phyloP scores from a whole-genome alignment of 2,113 vertebrate species.

The Accipiter cooperii region DNA sequence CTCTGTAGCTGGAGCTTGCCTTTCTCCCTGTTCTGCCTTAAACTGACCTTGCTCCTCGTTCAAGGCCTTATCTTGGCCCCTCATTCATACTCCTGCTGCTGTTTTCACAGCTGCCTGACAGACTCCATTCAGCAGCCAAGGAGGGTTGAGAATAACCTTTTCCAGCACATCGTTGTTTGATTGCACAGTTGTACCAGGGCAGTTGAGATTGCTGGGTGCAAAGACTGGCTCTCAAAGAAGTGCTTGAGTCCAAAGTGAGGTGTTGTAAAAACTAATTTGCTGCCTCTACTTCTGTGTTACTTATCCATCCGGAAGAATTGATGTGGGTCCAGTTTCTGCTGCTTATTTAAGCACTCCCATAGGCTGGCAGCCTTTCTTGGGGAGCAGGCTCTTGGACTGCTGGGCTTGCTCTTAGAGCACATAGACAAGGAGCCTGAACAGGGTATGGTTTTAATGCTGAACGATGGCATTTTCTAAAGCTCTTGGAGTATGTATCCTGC shows the following conservation, averaged over 20 bases:
- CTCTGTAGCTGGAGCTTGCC: not conserved
- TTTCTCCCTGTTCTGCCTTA: not conserved
- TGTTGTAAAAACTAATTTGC: not conserved
- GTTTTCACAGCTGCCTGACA: not conserved
- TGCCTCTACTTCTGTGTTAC: not conserved
- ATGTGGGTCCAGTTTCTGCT: not conserved
- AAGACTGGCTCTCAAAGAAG: not conserved
- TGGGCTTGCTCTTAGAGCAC: not conserved
- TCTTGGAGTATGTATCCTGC: not conserved
- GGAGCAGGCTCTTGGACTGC: rapidly evolving
- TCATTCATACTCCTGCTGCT: not conserved
- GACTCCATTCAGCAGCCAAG: not conserved
- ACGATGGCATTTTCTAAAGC: not conserved
- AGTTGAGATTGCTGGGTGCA: not conserved
- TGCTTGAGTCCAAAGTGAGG: not conserved
- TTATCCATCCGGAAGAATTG: not conserved
- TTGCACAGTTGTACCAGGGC: not conserved
- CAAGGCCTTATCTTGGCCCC: not conserved
- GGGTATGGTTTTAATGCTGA: not conserved
- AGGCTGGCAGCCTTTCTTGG: not conserved
- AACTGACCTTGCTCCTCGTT: not conserved
- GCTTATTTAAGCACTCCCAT: not conserved
- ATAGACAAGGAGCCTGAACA: not conserved
- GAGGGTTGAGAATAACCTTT: not conserved
- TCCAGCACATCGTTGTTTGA: rapidly evolving